A percentile compares a stretch with the other conserved stretches of the same genome.
phyloP scores from a whole-genome alignment of 2,888 invertebrate species.

The Dynastes hyllus region DNA sequence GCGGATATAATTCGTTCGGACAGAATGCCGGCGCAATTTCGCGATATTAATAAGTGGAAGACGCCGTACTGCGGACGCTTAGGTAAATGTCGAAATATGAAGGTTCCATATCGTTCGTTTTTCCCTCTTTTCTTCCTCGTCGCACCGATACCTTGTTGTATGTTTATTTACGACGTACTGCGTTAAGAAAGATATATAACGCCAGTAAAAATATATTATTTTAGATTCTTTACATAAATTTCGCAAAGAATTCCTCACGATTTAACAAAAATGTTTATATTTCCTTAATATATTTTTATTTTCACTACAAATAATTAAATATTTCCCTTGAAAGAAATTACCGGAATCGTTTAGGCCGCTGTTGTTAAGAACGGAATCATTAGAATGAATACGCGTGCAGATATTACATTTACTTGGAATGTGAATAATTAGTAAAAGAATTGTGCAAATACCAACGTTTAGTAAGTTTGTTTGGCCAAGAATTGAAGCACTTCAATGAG shows the following conservation, averaged over 20 bases:
- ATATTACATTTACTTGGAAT: no score
- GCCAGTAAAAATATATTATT: neutral
- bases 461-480: no score
- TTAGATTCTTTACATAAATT: neutral
- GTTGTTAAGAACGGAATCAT: no score
- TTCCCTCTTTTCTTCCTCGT: neutral
- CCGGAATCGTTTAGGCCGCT: no score
- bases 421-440: no score
- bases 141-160: neutral
- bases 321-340: no score
- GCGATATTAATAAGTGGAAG: conserved; percentile 8
- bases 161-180: neutral
- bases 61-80: neutral
- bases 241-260: neutral
- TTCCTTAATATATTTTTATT: no score
- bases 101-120: neutral
- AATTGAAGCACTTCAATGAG: no score
- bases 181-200: conserved; percentile 3
- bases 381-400: no score
- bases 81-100: neutral
- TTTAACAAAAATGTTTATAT: neutral
- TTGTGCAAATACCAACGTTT: no score
- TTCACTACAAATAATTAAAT: no score
- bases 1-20: conserved; percentile 4
- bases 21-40: neutral